phyloP scores from a whole-genome alignment of 2,113 vertebrate genomes.

The Vidua chalybeata region DNA sequence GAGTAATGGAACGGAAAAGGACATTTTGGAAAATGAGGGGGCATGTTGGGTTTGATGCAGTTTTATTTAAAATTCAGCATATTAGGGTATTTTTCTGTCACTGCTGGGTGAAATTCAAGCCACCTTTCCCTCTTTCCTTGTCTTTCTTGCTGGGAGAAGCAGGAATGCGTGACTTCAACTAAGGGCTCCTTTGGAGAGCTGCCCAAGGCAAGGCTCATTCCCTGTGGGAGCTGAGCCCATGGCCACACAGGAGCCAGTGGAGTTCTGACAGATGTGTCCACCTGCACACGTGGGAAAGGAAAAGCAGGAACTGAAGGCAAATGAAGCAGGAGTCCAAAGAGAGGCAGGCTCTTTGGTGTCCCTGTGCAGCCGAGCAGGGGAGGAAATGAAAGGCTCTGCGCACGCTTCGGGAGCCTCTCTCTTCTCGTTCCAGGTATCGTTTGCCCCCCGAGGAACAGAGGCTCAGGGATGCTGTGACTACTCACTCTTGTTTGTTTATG shows the following conservation, averaged over 20 bases:
- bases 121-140: neutral
- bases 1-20: neutral
- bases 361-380: neutral
- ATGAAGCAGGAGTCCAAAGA: neutral
- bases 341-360: neutral
- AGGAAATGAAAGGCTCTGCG: neutral
- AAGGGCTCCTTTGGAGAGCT: neutral
- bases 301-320: neutral
- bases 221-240: fast-evolving
- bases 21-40: neutral
- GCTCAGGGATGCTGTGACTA: neutral
- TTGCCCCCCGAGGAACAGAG: neutral
- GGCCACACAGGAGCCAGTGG: fast-evolving
- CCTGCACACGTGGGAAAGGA: neutral
- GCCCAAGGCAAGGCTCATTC: neutral
- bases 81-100: neutral
- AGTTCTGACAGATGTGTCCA: neutral
- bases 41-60: neutral
- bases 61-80: neutral
- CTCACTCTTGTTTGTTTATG: slow-evolving; percentile 36
- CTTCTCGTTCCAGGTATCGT: neutral
- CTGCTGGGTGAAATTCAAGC: neutral
- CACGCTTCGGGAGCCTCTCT: neutral
- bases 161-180: neutral
- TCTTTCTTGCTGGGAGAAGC: neutral